These are phyloP conservation scores for Anser cygnoides DNA, from an alignment of 2,113 vertebrate species.

Conservation along the genomic window DNA sequence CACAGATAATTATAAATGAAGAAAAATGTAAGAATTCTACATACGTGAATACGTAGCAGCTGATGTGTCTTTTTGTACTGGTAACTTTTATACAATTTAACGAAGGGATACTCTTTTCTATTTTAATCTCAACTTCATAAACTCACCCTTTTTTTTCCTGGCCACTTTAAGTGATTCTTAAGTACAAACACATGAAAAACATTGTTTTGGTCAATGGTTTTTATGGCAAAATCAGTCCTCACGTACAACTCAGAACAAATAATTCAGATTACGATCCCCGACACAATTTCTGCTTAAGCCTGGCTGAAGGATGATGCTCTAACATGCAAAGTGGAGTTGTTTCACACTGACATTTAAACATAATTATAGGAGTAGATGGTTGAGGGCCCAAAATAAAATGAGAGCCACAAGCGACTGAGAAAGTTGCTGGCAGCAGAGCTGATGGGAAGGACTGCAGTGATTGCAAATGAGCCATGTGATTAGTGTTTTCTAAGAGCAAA, in stretches of 20 bases:
- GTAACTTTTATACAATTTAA: background rate
- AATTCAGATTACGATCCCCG: background rate
- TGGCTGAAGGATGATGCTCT: background rate
- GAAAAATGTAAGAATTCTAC: background rate
- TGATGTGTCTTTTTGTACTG: background rate
- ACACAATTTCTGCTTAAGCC: background rate
- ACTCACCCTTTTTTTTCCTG: background rate
- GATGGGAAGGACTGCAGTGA: background rate
- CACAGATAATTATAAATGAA: background rate
- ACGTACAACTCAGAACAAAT: background rate
- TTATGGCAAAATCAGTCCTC: slow-evolving; percentile 35
- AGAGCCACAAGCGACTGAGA: background rate
- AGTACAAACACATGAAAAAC: background rate
- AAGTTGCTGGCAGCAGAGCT: slow-evolving; percentile 10
- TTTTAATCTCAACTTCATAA: background rate
- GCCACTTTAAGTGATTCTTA: background rate
- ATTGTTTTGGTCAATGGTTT: slow-evolving; percentile 28
- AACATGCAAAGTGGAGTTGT: background rate
- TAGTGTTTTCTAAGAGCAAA: slow-evolving; percentile 43
- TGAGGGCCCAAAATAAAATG: slow-evolving; percentile 27
- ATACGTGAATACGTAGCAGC: accelerated
- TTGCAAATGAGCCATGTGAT: slow-evolving; percentile 57
- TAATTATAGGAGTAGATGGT: background rate
- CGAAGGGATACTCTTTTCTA: background rate
- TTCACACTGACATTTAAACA: background rate